phyloP scores from a whole-genome alignment of 2,797 vertebrate species.

The Aythya fuligula region DNA sequence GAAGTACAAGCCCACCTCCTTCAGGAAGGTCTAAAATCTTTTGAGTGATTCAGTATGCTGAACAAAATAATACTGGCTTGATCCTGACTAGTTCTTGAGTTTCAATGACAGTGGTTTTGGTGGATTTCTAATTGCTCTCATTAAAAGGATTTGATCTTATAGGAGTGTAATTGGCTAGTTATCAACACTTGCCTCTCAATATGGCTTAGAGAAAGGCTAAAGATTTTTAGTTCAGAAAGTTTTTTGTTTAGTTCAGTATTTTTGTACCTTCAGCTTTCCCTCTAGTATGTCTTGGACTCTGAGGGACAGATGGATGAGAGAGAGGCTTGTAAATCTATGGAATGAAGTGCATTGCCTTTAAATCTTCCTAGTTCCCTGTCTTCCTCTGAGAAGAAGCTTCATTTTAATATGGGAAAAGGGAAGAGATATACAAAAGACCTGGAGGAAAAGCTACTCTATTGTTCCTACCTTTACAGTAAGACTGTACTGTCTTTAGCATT shows the following conservation, averaged over 20 bases:
- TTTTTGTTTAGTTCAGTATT: not conserved
- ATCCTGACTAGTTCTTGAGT: not conserved
- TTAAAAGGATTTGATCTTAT: not conserved
- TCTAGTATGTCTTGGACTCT: not conserved
- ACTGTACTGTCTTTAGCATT: not conserved
- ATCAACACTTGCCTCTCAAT: not conserved
- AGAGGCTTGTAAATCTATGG: not conserved
- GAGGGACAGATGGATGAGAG: not conserved
- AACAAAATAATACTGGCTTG: not conserved
- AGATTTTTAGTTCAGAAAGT: not conserved
- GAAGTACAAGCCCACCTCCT: not conserved
- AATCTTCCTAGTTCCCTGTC: not conserved
- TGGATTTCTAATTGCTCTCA: not conserved
- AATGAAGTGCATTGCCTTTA: not conserved
- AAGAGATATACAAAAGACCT: not conserved
- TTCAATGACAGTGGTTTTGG: not conserved
- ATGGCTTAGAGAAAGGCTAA: not conserved
- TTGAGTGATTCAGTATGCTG: not conserved
- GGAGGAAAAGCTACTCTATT: not conserved
- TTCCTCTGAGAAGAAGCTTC: not conserved
- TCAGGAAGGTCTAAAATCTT: not conserved
- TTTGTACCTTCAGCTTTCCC: not conserved
- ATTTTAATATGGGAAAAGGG: not conserved
- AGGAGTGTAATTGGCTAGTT: not conserved
- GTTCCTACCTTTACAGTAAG: not conserved